phyloP scores from a whole-genome alignment of 2,797 vertebrate genomes.

The Spinus pinus region DNA sequence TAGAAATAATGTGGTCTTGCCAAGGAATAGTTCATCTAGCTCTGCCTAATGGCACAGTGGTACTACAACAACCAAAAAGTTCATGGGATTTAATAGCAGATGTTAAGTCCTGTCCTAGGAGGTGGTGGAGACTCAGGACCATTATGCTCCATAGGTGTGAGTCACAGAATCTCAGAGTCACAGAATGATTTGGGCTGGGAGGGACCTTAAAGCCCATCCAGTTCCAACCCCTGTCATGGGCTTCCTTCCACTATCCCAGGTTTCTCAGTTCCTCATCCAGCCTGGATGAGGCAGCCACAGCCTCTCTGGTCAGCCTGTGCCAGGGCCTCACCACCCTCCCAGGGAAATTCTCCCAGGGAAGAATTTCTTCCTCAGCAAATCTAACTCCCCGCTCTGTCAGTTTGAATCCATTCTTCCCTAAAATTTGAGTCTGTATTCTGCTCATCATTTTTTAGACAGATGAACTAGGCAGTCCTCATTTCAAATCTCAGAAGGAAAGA shows the following conservation, averaged over 20 bases:
- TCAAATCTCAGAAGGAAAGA: conserved; percentile 21
- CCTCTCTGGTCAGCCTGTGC: not conserved
- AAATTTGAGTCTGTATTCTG: not conserved
- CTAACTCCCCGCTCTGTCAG: accelerated
- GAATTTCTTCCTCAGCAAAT: not conserved
- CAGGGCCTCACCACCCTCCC: not conserved
- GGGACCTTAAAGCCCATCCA: not conserved
- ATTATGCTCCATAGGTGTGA: not conserved
- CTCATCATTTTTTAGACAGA: conserved; percentile 12
- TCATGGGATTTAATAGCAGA: not conserved
- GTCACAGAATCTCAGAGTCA: not conserved
- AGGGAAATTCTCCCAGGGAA: not conserved
- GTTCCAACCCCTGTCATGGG: not conserved
- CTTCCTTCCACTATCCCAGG: not conserved
- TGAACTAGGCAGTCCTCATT: not conserved
- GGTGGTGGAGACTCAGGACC: not conserved
- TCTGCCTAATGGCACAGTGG: not conserved
- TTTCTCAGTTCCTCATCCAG: not conserved
- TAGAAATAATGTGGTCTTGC: not conserved
- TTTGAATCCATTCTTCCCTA: not conserved
- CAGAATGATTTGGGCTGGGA: not conserved
- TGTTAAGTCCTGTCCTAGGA: not conserved
- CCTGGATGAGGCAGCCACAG: not conserved
- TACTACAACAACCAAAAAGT: not conserved
- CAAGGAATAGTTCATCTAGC: not conserved